Evolutionary conservation across 2,113 vertebrate species (phyloP).

Genomic region (Sitta europaea): DNA sequence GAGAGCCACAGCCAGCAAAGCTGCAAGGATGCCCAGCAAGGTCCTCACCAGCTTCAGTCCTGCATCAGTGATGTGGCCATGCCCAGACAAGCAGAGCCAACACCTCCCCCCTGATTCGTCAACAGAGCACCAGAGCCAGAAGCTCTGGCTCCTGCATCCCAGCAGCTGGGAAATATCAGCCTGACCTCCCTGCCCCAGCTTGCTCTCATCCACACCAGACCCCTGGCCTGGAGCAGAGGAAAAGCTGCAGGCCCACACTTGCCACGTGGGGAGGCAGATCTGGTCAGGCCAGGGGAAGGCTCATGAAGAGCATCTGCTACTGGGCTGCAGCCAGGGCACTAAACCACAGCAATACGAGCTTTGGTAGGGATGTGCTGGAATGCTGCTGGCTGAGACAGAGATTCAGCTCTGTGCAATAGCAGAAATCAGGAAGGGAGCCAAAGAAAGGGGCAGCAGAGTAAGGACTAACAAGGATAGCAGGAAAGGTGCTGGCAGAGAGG

Average conservation of each 20-base stretch:
- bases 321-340: background rate
- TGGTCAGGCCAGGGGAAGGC: background rate
- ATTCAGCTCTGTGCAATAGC: background rate
- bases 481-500: background rate
- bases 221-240: background rate
- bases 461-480: background rate
- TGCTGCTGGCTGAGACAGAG: background rate
- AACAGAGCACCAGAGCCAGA: accelerated
- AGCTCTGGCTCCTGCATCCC: background rate
- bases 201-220: accelerated
- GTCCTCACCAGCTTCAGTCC: background rate
- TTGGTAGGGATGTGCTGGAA: background rate
- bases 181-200: background rate
- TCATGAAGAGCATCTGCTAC: background rate
- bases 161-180: background rate
- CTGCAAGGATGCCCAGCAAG: background rate
- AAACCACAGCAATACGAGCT: background rate
- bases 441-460: background rate
- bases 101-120: background rate
- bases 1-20: background rate
- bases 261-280: background rate
- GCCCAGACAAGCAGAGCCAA: background rate
- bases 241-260: background rate
- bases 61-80: accelerated
- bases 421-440: background rate